These are phyloP conservation scores for Melitaea athalia DNA, from an alignment of 2,888 invertebrate species.

Conservation along the genomic window DNA sequence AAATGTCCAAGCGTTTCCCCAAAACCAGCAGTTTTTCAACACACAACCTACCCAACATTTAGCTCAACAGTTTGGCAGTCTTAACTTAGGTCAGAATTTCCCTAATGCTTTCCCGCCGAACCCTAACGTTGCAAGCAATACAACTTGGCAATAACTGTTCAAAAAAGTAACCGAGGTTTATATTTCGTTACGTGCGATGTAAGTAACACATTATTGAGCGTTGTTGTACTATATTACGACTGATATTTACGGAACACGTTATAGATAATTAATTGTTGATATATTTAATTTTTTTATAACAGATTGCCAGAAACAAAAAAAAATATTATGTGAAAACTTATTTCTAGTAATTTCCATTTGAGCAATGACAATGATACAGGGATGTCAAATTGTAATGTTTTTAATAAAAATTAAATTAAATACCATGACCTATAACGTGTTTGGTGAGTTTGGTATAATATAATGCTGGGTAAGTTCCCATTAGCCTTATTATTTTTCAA, in stretches of 20 bases:
- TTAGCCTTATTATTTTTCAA: conserved; percentile 25
- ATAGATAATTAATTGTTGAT: not conserved
- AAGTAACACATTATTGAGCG: conserved; percentile 30
- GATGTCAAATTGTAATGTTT: not conserved
- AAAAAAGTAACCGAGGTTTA: conserved; percentile 3
- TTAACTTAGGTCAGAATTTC: conserved; percentile 71
- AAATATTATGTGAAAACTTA: not conserved
- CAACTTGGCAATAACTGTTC: conserved; percentile 70
- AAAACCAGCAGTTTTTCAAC: conserved; percentile 46
- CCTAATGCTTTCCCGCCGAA: conserved; percentile 69
- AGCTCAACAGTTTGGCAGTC: conserved; percentile 66
- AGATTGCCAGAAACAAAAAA: not conserved
- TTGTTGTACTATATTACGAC: not conserved
- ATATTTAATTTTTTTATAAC: not conserved
- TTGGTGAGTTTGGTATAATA: conserved; percentile 12
- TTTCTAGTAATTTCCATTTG: too few relatives aligned
- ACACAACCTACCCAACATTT: conserved; percentile 45
- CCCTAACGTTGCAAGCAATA: conserved; percentile 69
- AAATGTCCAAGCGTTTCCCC: conserved; percentile 55
- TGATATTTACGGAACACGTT: not conserved
- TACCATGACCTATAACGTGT: not conserved
- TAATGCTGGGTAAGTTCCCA: conserved; percentile 16
- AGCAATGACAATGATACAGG: too few relatives aligned
- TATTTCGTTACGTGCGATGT: conserved; percentile 28
- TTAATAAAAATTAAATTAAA: too few relatives aligned